Evolutionary conservation across 2,888 invertebrate species (phyloP).

Genomic region (Terebella lapidaria): DNA sequence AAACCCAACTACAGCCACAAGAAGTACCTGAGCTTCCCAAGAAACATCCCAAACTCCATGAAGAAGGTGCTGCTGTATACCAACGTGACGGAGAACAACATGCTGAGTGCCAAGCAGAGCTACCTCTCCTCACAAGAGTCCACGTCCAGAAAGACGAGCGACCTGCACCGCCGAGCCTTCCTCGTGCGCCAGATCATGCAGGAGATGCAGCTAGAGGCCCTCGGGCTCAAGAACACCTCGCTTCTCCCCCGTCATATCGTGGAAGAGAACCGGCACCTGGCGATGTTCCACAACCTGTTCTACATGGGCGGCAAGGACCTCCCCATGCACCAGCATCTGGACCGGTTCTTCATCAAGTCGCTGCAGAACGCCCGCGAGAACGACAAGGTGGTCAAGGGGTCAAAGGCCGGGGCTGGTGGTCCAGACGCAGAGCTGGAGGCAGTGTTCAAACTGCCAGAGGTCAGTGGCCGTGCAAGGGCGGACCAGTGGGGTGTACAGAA

Average conservation of each 20-base stretch:
- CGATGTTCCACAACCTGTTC: background rate
- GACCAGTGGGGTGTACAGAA: no score
- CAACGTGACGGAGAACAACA: background rate
- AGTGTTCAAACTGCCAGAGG: no score
- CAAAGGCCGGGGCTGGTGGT: background rate
- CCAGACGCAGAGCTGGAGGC: no score
- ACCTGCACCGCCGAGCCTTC: conserved; percentile 4
- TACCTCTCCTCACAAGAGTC: background rate
- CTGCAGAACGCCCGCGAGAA: background rate
- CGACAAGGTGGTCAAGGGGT: background rate
- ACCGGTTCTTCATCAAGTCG: background rate
- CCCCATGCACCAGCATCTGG: conserved; percentile 2
- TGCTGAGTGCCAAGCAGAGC: background rate
- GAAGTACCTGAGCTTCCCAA: background rate
- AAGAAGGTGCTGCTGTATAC: background rate
- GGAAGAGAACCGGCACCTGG: conserved; percentile 1
- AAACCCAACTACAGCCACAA: background rate
- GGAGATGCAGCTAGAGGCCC: background rate
- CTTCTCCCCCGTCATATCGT: conserved; percentile 2
- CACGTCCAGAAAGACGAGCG: background rate
- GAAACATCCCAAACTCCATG: background rate
- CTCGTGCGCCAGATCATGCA: conserved; percentile 10
- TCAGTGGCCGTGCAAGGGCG: no score
- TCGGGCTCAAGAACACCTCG: background rate
- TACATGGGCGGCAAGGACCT: conserved; percentile 8